These are phyloP conservation scores for Salmo trutta DNA, from an alignment of 2,797 vertebrate species.

Conservation along the genomic window DNA sequence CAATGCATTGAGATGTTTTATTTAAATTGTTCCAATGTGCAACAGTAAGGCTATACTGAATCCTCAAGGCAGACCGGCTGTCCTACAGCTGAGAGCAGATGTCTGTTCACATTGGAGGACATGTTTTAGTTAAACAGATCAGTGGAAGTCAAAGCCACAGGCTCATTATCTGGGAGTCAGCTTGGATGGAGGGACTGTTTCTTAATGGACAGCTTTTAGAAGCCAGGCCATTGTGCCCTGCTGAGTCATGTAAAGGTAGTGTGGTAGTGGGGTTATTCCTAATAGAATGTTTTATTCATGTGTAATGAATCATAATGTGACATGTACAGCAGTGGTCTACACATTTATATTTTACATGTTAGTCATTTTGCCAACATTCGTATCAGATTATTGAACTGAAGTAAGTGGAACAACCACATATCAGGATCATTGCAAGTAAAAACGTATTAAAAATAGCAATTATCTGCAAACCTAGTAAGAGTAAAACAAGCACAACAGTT, in stretches of 20 bases:
- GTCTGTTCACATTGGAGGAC: constrained; percentile 57
- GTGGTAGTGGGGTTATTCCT: background rate
- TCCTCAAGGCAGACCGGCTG: background rate
- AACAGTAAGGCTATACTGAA: background rate
- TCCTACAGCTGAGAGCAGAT: constrained; percentile 14
- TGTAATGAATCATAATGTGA: background rate
- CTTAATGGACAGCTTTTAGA: constrained; percentile 59
- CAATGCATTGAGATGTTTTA: background rate
- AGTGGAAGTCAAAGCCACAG: constrained; percentile 72
- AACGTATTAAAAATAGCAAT: no score
- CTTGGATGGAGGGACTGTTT: constrained; percentile 56
- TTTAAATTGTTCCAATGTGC: constrained; percentile 26
- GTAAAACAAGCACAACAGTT: no score
- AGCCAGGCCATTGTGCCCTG: constrained; percentile 32
- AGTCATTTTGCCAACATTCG: no score
- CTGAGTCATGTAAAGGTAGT: constrained; percentile 67
- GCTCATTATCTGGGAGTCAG: constrained; percentile 58
- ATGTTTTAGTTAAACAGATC: constrained; percentile 79
- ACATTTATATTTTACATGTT: no score
- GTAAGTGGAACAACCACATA: no score
- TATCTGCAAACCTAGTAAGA: no score
- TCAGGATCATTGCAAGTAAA: no score
- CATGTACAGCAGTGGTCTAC: background rate
- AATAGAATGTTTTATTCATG: background rate
- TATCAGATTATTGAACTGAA: no score